phyloP scores from a whole-genome alignment of 2,113 vertebrate species.

The Hydrolagus affinis region DNA sequence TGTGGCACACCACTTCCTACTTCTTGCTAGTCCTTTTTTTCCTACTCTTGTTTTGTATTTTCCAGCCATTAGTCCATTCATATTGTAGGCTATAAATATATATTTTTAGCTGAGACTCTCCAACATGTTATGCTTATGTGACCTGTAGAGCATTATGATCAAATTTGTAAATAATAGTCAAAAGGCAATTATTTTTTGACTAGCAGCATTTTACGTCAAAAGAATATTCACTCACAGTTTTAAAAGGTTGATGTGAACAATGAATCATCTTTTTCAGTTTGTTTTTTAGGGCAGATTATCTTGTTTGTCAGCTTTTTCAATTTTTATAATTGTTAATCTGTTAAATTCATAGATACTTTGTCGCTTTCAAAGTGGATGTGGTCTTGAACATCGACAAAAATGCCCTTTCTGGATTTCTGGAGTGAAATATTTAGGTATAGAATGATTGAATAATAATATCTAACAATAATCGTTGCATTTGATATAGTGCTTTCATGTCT shows the following conservation, averaged over 20 bases:
- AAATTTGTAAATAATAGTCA: slow-evolving; percentile 50
- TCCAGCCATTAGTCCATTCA: too few species aligned
- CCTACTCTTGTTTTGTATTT: too few species aligned
- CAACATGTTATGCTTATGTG: not conserved
- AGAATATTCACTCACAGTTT: slow-evolving; percentile 69
- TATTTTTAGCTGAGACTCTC: not conserved
- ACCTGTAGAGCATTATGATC: slow-evolving; percentile 37
- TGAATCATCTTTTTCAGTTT: slow-evolving; percentile 10
- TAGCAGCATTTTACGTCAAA: slow-evolving; percentile 62
- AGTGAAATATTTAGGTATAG: slow-evolving; percentile 1
- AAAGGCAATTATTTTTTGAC: slow-evolving; percentile 59
- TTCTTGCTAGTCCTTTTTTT: too few species aligned
- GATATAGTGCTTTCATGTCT: too few species aligned
- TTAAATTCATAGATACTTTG: slow-evolving; percentile 17
- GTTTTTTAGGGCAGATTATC: not conserved
- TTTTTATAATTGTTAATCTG: slow-evolving; percentile 32
- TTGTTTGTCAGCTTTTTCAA: slow-evolving; percentile 11
- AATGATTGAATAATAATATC: slow-evolving; percentile 23
- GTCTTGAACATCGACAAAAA: not conserved
- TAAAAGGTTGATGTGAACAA: slow-evolving; percentile 64
- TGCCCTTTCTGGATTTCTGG: slow-evolving; percentile 14
- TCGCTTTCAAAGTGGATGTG: not conserved
- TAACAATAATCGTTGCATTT: too few species aligned
- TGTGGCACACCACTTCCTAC: too few species aligned
- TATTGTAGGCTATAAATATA: not conserved